Conservation (phyloP, 2,797 vertebrate genomes). For the Psittacula echo region DNA sequence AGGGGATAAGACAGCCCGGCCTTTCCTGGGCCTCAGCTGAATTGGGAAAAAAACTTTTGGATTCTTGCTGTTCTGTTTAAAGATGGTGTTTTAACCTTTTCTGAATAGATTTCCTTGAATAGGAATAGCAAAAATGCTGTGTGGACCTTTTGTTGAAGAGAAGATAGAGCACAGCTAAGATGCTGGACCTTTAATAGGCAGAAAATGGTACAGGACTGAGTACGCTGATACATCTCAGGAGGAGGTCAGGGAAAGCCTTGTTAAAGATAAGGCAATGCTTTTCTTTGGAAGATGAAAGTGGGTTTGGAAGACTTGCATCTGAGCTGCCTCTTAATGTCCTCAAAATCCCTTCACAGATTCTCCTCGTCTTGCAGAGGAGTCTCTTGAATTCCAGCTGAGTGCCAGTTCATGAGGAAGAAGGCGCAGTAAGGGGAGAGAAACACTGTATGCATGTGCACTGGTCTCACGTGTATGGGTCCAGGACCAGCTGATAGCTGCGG, state of each 20-base stretch:
- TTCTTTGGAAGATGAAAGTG: not conserved
- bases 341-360: not conserved
- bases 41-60: not conserved
- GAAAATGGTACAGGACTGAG: not conserved
- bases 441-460: not conserved
- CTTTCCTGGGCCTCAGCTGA: not conserved
- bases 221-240: not conserved
- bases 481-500: constrained; percentile 22
- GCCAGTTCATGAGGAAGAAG: not conserved
- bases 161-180: not conserved
- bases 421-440: not conserved
- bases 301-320: not conserved
- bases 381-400: not conserved
- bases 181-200: not conserved
- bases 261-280: not conserved
- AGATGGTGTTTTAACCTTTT: not conserved
- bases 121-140: not conserved
- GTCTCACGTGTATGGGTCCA: not conserved
- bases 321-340: not conserved
- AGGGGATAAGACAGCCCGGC: not conserved
- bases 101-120: not conserved
- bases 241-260: not conserved
- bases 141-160: not conserved
- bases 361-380: not conserved
- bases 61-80: not conserved